Percentiles rank a stretch among this genome's conserved stretches.
phyloP scores from a whole-genome alignment of 2,888 invertebrate genomes.

The Cetonia aurata region DNA sequence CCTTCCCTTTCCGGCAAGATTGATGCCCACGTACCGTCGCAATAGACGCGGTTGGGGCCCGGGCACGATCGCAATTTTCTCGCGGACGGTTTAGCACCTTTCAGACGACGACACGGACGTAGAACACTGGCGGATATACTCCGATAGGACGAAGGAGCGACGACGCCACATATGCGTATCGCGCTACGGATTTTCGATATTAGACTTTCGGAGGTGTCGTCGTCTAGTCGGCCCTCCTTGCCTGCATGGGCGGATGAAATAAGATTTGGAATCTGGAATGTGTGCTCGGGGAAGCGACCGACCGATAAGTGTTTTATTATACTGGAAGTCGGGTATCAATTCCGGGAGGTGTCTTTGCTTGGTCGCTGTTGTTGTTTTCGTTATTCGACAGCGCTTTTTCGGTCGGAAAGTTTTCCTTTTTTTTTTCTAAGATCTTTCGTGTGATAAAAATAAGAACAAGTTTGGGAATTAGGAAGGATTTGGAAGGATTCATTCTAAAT shows the following conservation, averaged over 20 bases:
- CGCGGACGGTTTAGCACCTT: constrained; percentile 44
- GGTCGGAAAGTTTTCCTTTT: too few relatives aligned
- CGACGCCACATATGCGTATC: constrained; percentile 15
- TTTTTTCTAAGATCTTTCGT: too few relatives aligned
- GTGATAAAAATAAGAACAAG: too few relatives aligned
- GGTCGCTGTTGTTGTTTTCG: background rate
- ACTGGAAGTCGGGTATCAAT: constrained; percentile 2
- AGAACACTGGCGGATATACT: too few relatives aligned
- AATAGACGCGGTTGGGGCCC: constrained; percentile 2
- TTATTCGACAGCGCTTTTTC: background rate
- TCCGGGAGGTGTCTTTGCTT: background rate
- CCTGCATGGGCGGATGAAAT: background rate
- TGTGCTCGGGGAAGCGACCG: background rate
- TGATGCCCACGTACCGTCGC: background rate
- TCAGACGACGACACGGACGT: constrained; percentile 19
- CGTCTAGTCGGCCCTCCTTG: background rate
- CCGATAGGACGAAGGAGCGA: constrained; percentile 19
- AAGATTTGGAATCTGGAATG: constrained; percentile 1
- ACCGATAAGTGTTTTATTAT: constrained; percentile 15
- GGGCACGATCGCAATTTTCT: constrained; percentile 46
- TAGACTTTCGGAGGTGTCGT: constrained; percentile 9
- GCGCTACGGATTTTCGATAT: constrained; percentile 4
- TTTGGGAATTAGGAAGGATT: too few relatives aligned
- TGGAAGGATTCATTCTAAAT: too few relatives aligned
- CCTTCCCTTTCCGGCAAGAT: background rate